phyloP scores from a whole-genome alignment of 2,888 invertebrate genomes.

The Hypomecis punctinalis region DNA sequence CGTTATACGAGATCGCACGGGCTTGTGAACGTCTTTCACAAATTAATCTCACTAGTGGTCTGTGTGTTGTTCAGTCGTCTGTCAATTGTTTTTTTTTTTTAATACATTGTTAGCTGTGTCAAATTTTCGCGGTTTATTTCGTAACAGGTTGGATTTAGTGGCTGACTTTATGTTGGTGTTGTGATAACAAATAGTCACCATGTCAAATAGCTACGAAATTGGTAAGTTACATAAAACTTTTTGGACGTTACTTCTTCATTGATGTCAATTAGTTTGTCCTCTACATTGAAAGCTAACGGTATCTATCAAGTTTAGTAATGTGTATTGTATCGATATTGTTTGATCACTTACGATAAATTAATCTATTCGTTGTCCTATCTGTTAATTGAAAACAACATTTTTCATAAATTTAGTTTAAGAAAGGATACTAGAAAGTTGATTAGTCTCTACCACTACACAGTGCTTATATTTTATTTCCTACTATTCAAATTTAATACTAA shows the following conservation, averaged over 20 bases:
- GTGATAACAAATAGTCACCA: constrained; percentile 43
- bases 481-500: too few relatives aligned
- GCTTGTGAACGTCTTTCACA: constrained; percentile 49
- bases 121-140: constrained; percentile 40
- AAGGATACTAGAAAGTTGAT: too few relatives aligned
- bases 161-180: constrained; percentile 37
- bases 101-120: constrained; percentile 48
- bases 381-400: too few relatives aligned
- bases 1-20: constrained; percentile 67
- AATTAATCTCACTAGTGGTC: too few relatives aligned
- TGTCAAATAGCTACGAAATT: constrained; percentile 54
- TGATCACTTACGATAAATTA: too few relatives aligned
- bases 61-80: constrained; percentile 44
- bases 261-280: constrained; percentile 11
- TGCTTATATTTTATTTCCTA: too few relatives aligned
- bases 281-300: background rate
- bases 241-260: constrained; percentile 5
- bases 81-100: constrained; percentile 55
- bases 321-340: too few relatives aligned
- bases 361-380: too few relatives aligned
- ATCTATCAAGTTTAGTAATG: background rate
- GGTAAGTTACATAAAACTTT: constrained; percentile 49
- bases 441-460: too few relatives aligned
- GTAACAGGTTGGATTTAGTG: constrained; percentile 43
- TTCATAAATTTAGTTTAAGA: too few relatives aligned